Percentiles rank a stretch among this genome's conserved stretches.
Conservation (phyloP, 2,888 invertebrate species). For the Sinohyriopsis cumingii region DNA sequence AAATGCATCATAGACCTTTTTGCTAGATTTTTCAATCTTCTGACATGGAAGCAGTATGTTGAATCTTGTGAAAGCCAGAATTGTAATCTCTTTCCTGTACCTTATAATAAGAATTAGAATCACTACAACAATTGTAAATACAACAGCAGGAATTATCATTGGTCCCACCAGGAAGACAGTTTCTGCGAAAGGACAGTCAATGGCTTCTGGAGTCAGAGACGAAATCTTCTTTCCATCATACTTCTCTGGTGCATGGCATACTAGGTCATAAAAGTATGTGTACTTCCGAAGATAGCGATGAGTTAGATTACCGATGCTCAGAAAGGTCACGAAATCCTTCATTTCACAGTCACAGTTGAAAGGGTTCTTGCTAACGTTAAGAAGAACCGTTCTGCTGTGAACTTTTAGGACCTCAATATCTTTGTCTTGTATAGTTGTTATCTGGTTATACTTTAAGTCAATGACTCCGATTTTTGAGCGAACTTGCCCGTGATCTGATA, state of each 20-base stretch:
- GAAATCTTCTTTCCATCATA: conserved; percentile 29
- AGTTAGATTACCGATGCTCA: conserved; percentile 14
- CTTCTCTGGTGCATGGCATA: conserved; percentile 32
- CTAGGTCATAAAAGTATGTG: conserved; percentile 34
- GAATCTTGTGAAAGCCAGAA: conserved; percentile 43
- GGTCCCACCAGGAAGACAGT: conserved; percentile 21
- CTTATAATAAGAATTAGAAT: conserved; percentile 29
- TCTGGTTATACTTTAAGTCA: conserved; percentile 46
- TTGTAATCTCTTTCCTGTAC: conserved; percentile 48
- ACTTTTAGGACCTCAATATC: conserved; percentile 26
- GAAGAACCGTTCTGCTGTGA: conserved; percentile 26
- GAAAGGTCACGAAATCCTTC: conserved; percentile 24
- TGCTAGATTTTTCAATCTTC: conserved; percentile 12
- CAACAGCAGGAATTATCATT: conserved; percentile 25
- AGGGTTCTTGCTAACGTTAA: conserved; percentile 47
- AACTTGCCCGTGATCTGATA: conserved; percentile 24
- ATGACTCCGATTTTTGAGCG: conserved; percentile 24
- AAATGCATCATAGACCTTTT: conserved; percentile 84
- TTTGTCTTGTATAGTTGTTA: conserved; percentile 33
- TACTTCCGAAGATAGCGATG: conserved; percentile 16
- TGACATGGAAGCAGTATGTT: conserved; percentile 39
- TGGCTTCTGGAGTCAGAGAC: conserved; percentile 12
- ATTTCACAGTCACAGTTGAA: conserved; percentile 44
- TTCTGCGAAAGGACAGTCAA: conserved; percentile 32
- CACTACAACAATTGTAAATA: conserved; percentile 26